Base-by-base conservation (phyloP, 2,888 invertebrate genomes). In the Megalurothrips usitatus region DNA sequence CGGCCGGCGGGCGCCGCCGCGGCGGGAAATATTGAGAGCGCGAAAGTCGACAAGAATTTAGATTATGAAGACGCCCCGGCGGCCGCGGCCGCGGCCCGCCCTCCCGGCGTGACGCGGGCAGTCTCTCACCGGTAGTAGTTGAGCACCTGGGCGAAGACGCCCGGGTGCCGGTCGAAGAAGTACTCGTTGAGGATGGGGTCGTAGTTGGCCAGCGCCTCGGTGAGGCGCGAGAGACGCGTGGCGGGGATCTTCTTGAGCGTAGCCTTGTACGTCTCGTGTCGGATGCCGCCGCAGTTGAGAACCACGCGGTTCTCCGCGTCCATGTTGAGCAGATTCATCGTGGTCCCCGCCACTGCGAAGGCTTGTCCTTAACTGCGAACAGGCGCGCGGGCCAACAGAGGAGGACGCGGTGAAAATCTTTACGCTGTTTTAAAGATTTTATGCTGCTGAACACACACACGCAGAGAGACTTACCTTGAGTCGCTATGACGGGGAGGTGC, bases 291-390 rank as follows among this genome's bases (percentile, higher is more conserved):
- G 85, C 99, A 98, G 89, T 99, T 99, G 86, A 99, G 92, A 84
- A 99, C 97, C 86, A 99, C 98, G 88, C 99, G 95, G 92, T 98
- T 98, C 89, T 98, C 98, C 89, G 96, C 95, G 91, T 97, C 97
- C 95, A 96, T 95, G 88, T 96, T 96, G 87, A 94, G 93, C 87
- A 95, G 92, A 90, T 96, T 96, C 96, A 96, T 96, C 88, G 90
- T 85, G 84, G 68, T 68, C 68, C 68, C 68, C 68, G 68, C 68
- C 68, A 68, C 68, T 68, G 68, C 68, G 68, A 68, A 68, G 68
- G 68, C 23, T 68, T 68, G 17, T 68, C 68, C 23, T 23, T 23
- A 23, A 6, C 68, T 23, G 23, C 3, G 68, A 6, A 68, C 68
- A 68, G 23, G 68, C 68, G 68, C 0, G 6, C 34, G 6, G n/a